Conservation (phyloP, 2,797 vertebrate genomes). For the Artibeus lituratus region DNA sequence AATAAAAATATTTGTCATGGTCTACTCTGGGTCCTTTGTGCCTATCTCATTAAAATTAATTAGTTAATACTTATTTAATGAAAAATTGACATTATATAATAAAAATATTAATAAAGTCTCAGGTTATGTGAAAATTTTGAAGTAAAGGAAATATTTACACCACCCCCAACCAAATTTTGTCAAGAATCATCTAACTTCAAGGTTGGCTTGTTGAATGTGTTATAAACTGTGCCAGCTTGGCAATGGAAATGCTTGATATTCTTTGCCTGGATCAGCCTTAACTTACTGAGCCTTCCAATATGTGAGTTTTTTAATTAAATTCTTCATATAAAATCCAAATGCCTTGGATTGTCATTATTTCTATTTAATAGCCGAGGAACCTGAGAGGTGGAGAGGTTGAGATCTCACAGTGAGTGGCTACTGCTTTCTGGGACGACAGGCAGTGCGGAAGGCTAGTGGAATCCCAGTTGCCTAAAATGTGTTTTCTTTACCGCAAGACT, state of each 20-base stretch:
- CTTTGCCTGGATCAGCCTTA: not conserved
- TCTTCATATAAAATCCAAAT: not conserved
- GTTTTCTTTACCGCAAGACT: not conserved
- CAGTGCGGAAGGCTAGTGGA: not conserved
- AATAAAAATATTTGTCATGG: not conserved
- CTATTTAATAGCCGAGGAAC: not conserved
- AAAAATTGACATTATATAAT: not conserved
- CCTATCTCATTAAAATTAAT: not conserved
- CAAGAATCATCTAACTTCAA: not conserved
- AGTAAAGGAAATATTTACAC: not conserved
- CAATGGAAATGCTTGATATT: not conserved
- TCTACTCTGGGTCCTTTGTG: not conserved
- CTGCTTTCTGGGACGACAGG: not conserved
- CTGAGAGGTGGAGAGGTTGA: too few relatives aligned
- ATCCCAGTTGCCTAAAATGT: too few relatives aligned
- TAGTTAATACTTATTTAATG: not conserved
- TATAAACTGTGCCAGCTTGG: not conserved
- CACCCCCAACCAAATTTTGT: not conserved
- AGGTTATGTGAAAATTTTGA: not conserved
- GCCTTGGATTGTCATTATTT: not conserved
- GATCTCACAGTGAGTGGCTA: too few relatives aligned
- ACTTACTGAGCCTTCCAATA: not conserved
- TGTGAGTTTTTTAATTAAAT: not conserved
- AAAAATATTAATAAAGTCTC: not conserved
- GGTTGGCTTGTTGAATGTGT: not conserved